A percentile compares a stretch with the other conserved stretches of the same genome.
Conservation (phyloP, 2,888 invertebrate genomes). For the Cacoxenus indagator region DNA sequence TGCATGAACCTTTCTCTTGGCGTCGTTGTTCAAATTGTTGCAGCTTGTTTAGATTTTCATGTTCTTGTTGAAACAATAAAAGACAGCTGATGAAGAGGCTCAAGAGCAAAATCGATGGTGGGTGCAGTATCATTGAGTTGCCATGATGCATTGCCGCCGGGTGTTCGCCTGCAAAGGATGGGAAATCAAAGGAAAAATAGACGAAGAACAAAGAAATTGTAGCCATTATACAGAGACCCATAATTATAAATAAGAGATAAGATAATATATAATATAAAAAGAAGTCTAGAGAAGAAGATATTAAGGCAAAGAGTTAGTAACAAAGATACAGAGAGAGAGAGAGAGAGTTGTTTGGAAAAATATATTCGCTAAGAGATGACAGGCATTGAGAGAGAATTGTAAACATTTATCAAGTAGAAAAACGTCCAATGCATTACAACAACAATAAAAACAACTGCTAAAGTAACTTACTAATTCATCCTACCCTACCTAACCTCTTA, state of each 20-base stretch:
- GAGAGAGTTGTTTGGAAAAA: too few species aligned
- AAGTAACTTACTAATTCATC: not conserved
- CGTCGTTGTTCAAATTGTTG: conserved; percentile 8
- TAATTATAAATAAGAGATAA: too few species aligned
- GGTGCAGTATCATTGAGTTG: conserved; percentile 60
- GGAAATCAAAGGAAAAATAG: not conserved
- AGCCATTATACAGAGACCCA: not conserved
- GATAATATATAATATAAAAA: too few species aligned
- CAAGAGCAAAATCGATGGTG: conserved; percentile 54
- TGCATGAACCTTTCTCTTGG: conserved; percentile 42
- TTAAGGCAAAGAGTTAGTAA: too few species aligned
- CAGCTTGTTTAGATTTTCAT: conserved; percentile 35
- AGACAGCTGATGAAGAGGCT: conserved; percentile 55
- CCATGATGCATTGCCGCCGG: conserved; percentile 90
- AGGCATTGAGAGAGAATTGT: too few species aligned
- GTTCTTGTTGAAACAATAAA: conserved; percentile 44
- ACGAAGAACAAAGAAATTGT: not conserved
- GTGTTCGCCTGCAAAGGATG: conserved; percentile 78
- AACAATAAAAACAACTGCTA: not conserved
- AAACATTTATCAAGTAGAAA: too few species aligned
- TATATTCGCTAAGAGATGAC: too few species aligned
- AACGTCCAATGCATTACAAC: too few species aligned
- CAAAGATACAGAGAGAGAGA: too few species aligned
- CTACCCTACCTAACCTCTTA: not conserved
- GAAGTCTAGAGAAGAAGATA: too few species aligned